phyloP scores from a whole-genome alignment of 1,140 invertebrate species.

The Pseudomyrmex gracilis region DNA sequence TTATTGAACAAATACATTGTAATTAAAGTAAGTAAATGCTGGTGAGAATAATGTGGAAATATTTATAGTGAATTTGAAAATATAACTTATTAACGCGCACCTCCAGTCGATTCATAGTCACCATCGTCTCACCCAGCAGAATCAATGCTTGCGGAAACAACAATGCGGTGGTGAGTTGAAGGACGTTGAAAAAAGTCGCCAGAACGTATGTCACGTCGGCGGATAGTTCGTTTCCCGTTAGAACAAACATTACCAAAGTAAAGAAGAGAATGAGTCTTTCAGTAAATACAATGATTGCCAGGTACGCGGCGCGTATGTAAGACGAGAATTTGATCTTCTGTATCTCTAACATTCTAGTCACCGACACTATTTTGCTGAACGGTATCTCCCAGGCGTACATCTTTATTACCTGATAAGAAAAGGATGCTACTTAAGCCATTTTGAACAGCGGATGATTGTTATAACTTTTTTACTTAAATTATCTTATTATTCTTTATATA shows the following conservation, averaged over 20 bases:
- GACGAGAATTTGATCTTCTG: conserved; percentile 89
- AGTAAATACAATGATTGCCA: conserved; percentile 89
- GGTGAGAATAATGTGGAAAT: neutral
- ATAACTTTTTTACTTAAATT: too few species aligned
- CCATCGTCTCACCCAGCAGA: conserved; percentile 87
- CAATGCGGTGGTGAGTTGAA: conserved; percentile 88
- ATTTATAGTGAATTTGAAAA: neutral
- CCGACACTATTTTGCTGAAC: conserved; percentile 87
- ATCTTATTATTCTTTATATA: neutral
- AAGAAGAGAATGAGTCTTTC: conserved; percentile 91
- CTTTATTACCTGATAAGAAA: conserved; percentile 88
- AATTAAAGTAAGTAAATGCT: neutral
- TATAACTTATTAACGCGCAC: conserved; percentile 55
- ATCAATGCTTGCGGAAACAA: conserved; percentile 91
- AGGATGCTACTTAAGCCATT: neutral
- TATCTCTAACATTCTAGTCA: conserved; percentile 88
- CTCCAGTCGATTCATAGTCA: conserved; percentile 88
- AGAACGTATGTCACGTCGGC: conserved; percentile 88
- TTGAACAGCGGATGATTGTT: neutral
- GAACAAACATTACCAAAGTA: conserved; percentile 89
- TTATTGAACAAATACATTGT: neutral
- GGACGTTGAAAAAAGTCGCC: conserved; percentile 89
- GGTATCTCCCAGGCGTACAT: conserved; percentile 93
- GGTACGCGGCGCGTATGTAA: conserved; percentile 90
- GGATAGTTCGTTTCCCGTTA: conserved; percentile 89